Conservation (phyloP, 2,113 vertebrate genomes). For the Python bivittatus region DNA sequence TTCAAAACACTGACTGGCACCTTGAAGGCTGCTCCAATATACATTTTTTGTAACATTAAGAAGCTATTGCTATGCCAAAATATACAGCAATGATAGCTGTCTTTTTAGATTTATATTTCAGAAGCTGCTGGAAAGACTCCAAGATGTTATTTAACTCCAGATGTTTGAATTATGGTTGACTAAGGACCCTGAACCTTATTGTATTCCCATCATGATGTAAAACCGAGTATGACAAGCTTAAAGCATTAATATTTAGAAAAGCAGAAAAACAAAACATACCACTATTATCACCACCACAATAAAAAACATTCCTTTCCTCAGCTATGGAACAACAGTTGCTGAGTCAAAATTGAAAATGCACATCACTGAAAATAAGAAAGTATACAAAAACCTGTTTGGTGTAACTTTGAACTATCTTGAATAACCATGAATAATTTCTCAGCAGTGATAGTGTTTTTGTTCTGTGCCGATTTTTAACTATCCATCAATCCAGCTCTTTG, state of each 20-base stretch:
- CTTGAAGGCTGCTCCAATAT: neutral
- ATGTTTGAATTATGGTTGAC: neutral
- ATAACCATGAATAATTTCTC: neutral
- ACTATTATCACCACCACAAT: neutral
- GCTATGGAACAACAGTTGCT: neutral
- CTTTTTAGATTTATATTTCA: neutral
- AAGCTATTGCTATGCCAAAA: neutral
- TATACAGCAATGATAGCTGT: neutral
- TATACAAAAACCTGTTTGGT: neutral
- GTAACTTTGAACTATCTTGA: neutral
- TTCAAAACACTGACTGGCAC: neutral
- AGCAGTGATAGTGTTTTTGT: neutral
- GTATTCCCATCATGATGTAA: neutral
- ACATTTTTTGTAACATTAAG: neutral
- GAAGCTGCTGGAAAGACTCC: neutral
- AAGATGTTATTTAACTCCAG: neutral
- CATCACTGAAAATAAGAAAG: neutral
- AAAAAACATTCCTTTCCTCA: neutral
- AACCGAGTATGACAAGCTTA: neutral
- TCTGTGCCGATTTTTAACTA: neutral
- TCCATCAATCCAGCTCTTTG: slow-evolving; percentile 15
- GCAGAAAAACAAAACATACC: neutral
- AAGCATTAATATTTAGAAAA: neutral
- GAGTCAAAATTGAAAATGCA: neutral
- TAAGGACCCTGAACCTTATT: neutral